Evolutionary conservation across 2,113 vertebrate species (phyloP).

Genomic region (Megaceryle torquata): DNA sequence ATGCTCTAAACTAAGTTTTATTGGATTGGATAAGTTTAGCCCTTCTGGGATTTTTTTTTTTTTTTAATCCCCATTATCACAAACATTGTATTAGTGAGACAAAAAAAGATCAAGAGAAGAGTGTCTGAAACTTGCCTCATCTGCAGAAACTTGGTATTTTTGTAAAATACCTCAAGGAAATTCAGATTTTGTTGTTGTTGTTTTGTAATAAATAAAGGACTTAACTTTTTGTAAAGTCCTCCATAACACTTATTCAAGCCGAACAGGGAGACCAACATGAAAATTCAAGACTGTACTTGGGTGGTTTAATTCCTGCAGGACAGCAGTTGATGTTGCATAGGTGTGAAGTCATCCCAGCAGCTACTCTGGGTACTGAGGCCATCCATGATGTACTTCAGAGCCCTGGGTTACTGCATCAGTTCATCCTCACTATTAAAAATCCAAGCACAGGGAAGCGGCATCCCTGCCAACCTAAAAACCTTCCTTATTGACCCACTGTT

Average conservation of each 20-base stretch:
- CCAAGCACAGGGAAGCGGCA: not conserved
- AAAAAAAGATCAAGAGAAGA: not conserved
- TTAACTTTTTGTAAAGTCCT: not conserved
- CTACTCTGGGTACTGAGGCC: not conserved
- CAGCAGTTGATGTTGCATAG: not conserved
- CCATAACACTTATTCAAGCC: not conserved
- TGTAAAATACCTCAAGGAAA: not conserved
- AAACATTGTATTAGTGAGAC: not conserved
- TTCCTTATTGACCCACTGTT: not conserved
- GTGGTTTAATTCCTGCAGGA: not conserved
- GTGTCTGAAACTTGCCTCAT: not conserved
- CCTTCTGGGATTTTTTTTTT: not conserved
- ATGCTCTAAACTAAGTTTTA: not conserved
- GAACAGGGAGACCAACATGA: not conserved
- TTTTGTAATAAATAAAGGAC: no score
- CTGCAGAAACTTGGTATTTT: not conserved
- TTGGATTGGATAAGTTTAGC: not conserved
- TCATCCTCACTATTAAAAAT: not conserved
- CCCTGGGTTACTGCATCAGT: not conserved
- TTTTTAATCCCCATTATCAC: not conserved
- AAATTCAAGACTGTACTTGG: not conserved
- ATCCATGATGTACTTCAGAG: not conserved
- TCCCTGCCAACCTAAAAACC: not conserved
- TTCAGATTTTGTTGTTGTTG: not conserved
- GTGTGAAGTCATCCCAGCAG: not conserved